Evolutionary conservation across 2,888 invertebrate species (phyloP), one percentile per base, ranked within the genome.

Genomic region (Meliscaeva auricollis): DNA sequence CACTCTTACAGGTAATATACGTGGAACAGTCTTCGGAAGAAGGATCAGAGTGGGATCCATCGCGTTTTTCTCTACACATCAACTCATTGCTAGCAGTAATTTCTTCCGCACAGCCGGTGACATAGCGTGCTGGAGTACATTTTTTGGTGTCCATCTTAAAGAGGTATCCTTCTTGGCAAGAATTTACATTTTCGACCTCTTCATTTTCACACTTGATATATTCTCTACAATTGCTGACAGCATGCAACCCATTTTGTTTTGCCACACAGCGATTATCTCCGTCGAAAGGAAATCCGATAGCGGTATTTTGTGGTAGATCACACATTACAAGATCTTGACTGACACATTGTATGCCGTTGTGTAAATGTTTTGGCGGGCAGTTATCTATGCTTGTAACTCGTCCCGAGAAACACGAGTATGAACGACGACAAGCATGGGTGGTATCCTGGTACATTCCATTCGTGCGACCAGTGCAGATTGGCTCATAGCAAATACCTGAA

Each of bases 391-490:
- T 93, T 13, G 93, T 92, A 52, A 94, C 88, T 81, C 92, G 92
- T 4, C 93, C 93, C 17, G 93, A 93, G 78, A 91, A 91, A 88
- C 94, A 94, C 17, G 90, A 90, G 76, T 94, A 91, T 30, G 91
- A 91, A 13, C 94, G 93, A 0, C 93, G 93, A 88, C 94, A 94
- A 69, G 93, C 93, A 88, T 94, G 94, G 1, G 94, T 94, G 5
- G 94, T 92, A 89, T 94, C 94, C 26, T 93, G 93, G 89, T 94
- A 94, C 50, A 92, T 90, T 0, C 94, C 94, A 89, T 94, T 93
- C 1, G 93, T 92, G 48, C 94, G 91, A 1, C 94, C 94, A 7
- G 93, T 93, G 89, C 94, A 94, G 48, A 94, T 92, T 13, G 94
- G 94, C 88, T 94, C 94, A 90, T 93, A 94, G 90, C 94, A 94